Evolutionary conservation across 2,113 vertebrate genomes (phyloP).

Genomic region (Periophthalmus modestus): DNA sequence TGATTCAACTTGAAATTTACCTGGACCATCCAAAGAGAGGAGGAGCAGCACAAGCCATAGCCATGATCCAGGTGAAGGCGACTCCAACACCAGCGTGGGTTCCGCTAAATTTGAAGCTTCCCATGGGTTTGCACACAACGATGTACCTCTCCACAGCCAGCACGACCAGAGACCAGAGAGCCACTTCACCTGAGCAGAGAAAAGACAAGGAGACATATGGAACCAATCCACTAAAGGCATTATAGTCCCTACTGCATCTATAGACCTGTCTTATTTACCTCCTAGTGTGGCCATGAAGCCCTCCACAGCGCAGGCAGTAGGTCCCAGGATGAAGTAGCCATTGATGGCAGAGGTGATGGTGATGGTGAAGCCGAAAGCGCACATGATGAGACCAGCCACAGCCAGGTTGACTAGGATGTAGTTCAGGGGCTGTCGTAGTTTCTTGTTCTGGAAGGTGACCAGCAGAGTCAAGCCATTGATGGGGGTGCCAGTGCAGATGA

Average conservation of each 20-base stretch:
- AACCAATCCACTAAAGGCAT: background rate
- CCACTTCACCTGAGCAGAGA: constrained; percentile 65
- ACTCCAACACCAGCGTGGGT: constrained; percentile 76
- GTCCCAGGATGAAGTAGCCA: constrained; percentile 72
- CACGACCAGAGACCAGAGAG: constrained; percentile 83
- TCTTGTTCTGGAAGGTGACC: constrained; percentile 75
- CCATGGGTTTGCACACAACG: constrained; percentile 83
- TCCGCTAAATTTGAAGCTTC: constrained; percentile 79
- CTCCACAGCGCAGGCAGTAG: constrained; percentile 49
- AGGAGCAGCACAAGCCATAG: constrained; percentile 71
- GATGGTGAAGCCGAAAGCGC: constrained; percentile 67
- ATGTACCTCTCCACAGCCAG: constrained; percentile 82
- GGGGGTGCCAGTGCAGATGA: constrained; percentile 68
- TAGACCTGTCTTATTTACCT: constrained; percentile 54
- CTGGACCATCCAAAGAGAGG: constrained; percentile 83
- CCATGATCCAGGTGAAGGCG: constrained; percentile 80
- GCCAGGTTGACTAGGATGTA: constrained; percentile 72
- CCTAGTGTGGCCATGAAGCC: constrained; percentile 69
- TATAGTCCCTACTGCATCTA: background rate
- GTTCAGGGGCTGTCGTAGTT: constrained; percentile 73
- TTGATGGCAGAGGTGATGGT: constrained; percentile 66
- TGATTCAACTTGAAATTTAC: constrained; percentile 22
- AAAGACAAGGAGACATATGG: background rate
- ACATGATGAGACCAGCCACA: constrained; percentile 68
- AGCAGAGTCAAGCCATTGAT: constrained; percentile 72